These are phyloP conservation scores for Petrosia ficiformis DNA, from an alignment of 37 sponge, comb jelly and placozoan species.

Conservation along the genomic window DNA sequence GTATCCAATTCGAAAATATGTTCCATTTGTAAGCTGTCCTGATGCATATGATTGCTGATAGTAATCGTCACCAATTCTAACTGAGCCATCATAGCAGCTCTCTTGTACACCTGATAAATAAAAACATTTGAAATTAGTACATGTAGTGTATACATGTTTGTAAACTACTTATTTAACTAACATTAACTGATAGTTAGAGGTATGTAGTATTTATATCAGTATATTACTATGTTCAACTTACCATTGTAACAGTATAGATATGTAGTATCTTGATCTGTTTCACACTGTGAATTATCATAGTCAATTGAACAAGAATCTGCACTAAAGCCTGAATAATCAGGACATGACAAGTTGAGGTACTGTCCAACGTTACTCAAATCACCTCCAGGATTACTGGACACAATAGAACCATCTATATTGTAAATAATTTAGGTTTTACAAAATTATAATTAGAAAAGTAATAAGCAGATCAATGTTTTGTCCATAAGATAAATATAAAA, in stretches of 20 bases:
- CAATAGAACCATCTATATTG: not conserved
- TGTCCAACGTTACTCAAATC: too few species aligned
- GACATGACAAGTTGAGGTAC: not conserved
- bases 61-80: not conserved
- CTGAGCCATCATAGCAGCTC: not conserved
- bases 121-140: too few species aligned
- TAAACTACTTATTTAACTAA: too few species aligned
- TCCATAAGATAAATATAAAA: too few species aligned
- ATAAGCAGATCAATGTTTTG: too few species aligned
- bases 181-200: not conserved
- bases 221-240: too few species aligned
- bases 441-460: too few species aligned
- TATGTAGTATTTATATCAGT: not conserved
- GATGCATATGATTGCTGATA: not conserved
- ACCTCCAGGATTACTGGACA: not conserved
- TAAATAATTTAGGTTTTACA: too few species aligned
- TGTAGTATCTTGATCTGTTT: not conserved
- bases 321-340: not conserved
- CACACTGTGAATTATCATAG: not conserved
- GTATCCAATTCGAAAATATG: not conserved
- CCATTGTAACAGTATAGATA: not conserved
- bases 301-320: not conserved
- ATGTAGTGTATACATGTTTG: too few species aligned
- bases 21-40: not conserved
- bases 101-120: not conserved